A percentile compares a stretch with the other conserved stretches of the same genome.
Conservation (phyloP, 2,113 vertebrate species). For the Fulica atra region DNA sequence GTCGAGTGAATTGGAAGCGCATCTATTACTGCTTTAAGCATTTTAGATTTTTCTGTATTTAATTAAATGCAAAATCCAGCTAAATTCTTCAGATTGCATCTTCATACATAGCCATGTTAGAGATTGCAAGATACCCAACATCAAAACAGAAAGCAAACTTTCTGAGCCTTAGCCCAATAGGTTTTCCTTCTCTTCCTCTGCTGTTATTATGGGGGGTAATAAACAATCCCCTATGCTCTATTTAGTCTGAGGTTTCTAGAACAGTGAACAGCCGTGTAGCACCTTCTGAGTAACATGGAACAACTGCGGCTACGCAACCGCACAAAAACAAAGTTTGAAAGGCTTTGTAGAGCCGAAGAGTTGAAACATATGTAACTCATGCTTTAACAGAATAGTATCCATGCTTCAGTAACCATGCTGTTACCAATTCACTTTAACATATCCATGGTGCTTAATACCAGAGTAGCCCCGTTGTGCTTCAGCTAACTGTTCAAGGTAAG, state of each 20-base stretch:
- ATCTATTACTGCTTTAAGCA: no score
- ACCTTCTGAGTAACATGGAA: fast-evolving
- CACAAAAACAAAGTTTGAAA: neutral
- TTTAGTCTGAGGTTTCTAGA: neutral
- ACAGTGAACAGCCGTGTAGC: no score
- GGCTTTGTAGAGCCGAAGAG: neutral
- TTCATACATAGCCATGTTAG: neutral
- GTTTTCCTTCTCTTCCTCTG: neutral
- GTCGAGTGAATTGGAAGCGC: neutral
- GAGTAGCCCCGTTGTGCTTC: neutral
- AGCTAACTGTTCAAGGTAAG: fast-evolving
- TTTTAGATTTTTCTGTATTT: neutral
- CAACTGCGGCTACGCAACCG: neutral
- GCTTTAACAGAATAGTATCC: fast-evolving
- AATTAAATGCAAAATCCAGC: neutral
- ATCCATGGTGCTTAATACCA: neutral
- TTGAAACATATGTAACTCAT: neutral
- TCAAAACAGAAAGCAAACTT: neutral
- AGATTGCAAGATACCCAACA: neutral
- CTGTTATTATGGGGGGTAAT: neutral
- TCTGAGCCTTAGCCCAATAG: neutral
- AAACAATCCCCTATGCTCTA: neutral
- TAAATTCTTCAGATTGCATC: neutral
- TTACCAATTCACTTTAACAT: neutral
- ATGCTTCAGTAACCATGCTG: neutral